Evolutionary conservation across 2,113 vertebrate species (phyloP), one percentile per base, ranked within the genome.

Genomic region (Pardalotus punctatus): DNA sequence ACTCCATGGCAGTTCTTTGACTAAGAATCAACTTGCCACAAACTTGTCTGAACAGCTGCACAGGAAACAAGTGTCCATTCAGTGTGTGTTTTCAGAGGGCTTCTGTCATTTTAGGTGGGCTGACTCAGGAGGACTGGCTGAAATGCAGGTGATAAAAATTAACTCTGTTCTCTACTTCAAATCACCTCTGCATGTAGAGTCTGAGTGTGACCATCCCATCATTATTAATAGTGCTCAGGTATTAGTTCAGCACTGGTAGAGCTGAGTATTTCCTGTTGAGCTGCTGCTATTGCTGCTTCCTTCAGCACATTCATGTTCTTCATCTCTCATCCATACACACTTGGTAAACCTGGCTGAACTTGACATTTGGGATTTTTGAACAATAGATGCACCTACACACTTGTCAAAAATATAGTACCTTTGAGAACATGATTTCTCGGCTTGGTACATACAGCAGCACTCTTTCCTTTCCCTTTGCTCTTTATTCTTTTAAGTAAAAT

Each of bases 311-410:
- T 31, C 10, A 4, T 7, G 12, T 70, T 82, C 66, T 74, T 92
- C 53, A 56, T 22, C n/a, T 87, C 23, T 86, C 22, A 74, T n/a
- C 40, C 11, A 4, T 60, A 27, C 17, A 10, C 5, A 4, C 38
- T 79, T 82, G 42, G 36, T 76, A 72, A 81, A 74, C 76, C 42
- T 66, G 58, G 76, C 7, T 83, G 58, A 69, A 40, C 17, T 43
- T 94, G 69, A 29, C 51, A 56, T 86, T 56, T 92, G 35, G 38
- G 57, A 61, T 90, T 88, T 92, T 60, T 58, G 65, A 88, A 81
- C 56, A 95, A 60, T 22, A 70, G 66, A 24, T 70, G 42, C 57
- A 81, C 51, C 86, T 77, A 66, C 62, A 54, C 35, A 13, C 25
- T 13, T 60, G 61, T 62, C 79, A 92, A 51, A 64, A 78, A 36